Percentiles rank a stretch among this genome's conserved stretches.
Conservation (phyloP, 2,113 vertebrate species). For the Albula goreensis region DNA sequence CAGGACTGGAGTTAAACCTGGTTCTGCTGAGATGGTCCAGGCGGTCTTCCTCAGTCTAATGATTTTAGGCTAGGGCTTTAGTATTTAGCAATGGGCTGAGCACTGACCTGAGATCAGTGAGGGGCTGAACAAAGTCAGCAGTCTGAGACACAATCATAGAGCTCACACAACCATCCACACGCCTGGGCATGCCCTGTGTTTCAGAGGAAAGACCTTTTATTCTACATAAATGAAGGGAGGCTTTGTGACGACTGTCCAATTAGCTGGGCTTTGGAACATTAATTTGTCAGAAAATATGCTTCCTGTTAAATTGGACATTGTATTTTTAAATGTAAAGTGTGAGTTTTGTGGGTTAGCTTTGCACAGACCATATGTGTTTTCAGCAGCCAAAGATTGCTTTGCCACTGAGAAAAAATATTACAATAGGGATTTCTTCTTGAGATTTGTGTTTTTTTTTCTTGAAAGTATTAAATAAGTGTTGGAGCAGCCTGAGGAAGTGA, state of each 20-base stretch:
- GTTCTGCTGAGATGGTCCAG: too few species aligned
- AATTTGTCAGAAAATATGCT: too few species aligned
- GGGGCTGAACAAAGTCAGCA: background rate
- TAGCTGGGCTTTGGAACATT: too few species aligned
- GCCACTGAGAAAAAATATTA: background rate
- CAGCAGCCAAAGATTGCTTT: background rate
- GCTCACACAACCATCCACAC: background rate
- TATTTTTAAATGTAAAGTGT: too few species aligned
- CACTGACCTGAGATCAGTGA: background rate
- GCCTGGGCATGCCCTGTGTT: too few species aligned
- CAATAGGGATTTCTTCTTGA: background rate
- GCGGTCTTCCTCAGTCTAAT: too few species aligned
- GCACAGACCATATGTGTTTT: background rate
- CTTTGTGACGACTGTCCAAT: too few species aligned
- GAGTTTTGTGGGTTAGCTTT: background rate
- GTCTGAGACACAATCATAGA: background rate
- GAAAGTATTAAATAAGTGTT: background rate
- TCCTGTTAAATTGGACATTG: too few species aligned
- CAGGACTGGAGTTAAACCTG: too few species aligned
- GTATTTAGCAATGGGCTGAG: background rate
- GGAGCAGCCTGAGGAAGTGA: background rate
- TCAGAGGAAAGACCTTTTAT: too few species aligned
- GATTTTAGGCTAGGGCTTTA: too few species aligned
- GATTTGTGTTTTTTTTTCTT: background rate
- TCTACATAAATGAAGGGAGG: too few species aligned